Base-by-base conservation (phyloP, 1,140 invertebrate species). In the Hyphantria cunea region DNA sequence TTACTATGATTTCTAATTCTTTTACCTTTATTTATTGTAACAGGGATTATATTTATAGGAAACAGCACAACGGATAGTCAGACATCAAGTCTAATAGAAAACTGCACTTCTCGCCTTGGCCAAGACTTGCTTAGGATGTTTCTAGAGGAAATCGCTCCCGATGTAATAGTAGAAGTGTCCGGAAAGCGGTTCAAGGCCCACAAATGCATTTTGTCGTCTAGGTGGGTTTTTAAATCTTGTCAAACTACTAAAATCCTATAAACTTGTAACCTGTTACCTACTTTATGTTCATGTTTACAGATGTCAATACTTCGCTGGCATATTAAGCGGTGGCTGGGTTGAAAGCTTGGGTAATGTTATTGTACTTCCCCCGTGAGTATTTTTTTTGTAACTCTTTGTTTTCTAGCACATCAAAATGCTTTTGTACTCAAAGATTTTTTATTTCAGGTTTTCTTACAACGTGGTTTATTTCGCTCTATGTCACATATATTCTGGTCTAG, bases 401-500 rank as follows among this genome's bases (percentile, higher is more conserved):
- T 8, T 37, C 34, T 7, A 10, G 34, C 7, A 8, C 11, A 44
- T 44, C n/a, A 39, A 39, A 10, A 39, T 39, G 37, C n/a, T 9
- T 39, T 9, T 39, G 37, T n/a, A 2, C 0, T 44, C 6, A 12
- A 2, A 12, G 6, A 13, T 44, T 55, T 67, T 50, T 34, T 37
- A 62, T 92, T 92, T 13, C 83, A 95, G 95, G 32, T 95, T 96
- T 82, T 96, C 95, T 1, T 96, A 96, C 65, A 94, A 94, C 58
- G 94, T 95, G 0, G 95, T 98, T 0, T 95, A 97, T 84, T 98
- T 98, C 91, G 95, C 96, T 0, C 82, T 98, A 48, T 96, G 97
- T 71, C 97, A 98, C 84, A 97, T 98, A 49, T 98, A 98, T 74
- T 97, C 96, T 68, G 97, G 97, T 3, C 94, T 96, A 12, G 95